Conservation (phyloP, 2,797 vertebrate genomes). For the Heterohyrax brucei region DNA sequence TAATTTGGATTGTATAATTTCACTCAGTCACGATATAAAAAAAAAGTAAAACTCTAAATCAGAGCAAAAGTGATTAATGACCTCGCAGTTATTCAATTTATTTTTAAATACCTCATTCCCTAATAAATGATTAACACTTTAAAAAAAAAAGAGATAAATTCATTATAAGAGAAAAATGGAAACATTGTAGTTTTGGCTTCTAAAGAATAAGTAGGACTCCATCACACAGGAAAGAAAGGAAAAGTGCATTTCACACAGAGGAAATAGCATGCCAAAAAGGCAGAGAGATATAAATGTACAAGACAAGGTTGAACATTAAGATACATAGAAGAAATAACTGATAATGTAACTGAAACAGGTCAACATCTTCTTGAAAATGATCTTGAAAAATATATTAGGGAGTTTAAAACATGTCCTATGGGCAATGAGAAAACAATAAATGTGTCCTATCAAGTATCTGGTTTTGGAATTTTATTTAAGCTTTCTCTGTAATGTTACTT, state of each 20-base stretch:
- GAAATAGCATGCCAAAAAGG: not conserved
- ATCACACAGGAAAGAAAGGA: not conserved
- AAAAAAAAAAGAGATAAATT: not conserved
- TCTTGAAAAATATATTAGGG: not conserved
- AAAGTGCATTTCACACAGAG: not conserved
- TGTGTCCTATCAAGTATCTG: not conserved
- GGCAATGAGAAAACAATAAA: not conserved
- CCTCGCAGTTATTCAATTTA: no score
- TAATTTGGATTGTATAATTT: no score
- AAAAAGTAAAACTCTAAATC: no score
- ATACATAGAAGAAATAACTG: not conserved
- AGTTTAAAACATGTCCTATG: conserved; percentile 8
- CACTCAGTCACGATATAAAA: no score
- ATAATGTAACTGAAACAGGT: not conserved
- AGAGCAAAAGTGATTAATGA: no score
- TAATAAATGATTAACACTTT: no score
- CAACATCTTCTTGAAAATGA: not conserved
- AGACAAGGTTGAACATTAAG: not conserved
- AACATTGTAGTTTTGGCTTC: not conserved
- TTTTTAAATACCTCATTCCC: no score
- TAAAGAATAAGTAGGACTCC: not conserved
- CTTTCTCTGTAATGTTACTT: conserved; percentile 29
- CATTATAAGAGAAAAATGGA: not conserved
- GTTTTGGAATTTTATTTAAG: conserved; percentile 19
- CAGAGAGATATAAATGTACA: not conserved